These are phyloP conservation scores for Leptinotarsa defecta DNA, from an alignment of 1,140 invertebrate species.

Conservation along the genomic window DNA sequence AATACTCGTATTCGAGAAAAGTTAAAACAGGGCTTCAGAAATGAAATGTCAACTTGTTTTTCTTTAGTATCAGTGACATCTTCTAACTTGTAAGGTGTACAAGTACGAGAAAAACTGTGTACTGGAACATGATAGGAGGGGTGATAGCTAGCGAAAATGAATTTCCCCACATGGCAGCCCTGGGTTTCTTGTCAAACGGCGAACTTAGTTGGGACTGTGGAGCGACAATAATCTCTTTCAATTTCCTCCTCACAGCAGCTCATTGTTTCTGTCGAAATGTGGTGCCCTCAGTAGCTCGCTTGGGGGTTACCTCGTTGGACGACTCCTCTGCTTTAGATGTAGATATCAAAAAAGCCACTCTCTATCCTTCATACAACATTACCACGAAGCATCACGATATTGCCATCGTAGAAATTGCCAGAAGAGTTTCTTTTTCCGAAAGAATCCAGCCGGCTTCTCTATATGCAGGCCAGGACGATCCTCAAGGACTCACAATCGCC, in stretches of 20 bases:
- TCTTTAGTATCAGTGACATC: too few relatives aligned
- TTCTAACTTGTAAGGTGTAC: too few relatives aligned
- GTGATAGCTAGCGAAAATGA: not conserved
- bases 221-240: conserved; percentile 45
- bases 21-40: too few relatives aligned
- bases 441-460: conserved; percentile 49
- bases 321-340: conserved; percentile 33
- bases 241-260: conserved; percentile 50
- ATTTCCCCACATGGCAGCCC: not conserved
- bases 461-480: conserved; percentile 45
- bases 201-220: conserved; percentile 42
- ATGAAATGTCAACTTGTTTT: too few relatives aligned
- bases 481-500: conserved; percentile 40
- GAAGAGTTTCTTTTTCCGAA: conserved; percentile 36
- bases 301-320: conserved; percentile 44
- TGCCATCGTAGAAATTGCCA: conserved; percentile 42
- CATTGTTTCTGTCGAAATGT: conserved; percentile 47
- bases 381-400: conserved; percentile 46
- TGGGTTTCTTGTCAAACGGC: not conserved
- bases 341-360: conserved; percentile 37
- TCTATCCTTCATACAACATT: conserved; percentile 43
- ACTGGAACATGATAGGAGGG: not conserved
- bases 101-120: too few relatives aligned
- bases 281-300: conserved; percentile 38
- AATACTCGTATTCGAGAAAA: too few relatives aligned